Percentiles rank a stretch among this genome's conserved stretches.
phyloP scores from a whole-genome alignment of 2,113 vertebrate species.

The Odontesthes bonariensis region DNA sequence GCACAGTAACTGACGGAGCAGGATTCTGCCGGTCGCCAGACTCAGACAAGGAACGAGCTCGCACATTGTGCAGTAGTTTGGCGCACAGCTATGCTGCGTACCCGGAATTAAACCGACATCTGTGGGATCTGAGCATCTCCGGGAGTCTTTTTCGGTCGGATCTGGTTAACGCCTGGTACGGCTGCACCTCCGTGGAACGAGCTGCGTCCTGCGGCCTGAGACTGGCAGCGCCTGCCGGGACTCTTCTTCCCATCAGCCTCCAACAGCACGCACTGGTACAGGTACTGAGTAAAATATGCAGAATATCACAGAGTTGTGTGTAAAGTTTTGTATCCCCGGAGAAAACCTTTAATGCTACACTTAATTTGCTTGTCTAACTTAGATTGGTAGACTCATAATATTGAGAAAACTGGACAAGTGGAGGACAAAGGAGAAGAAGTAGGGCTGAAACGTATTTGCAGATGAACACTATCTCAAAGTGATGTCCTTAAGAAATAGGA shows the following conservation, averaged over 20 bases:
- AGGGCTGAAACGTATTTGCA: too few relatives aligned
- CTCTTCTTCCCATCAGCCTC: constrained; percentile 84
- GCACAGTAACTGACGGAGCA: constrained; percentile 76
- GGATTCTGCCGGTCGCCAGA: constrained; percentile 72
- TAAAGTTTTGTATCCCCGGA: too few relatives aligned
- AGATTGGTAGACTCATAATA: too few relatives aligned
- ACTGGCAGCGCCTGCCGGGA: constrained; percentile 80
- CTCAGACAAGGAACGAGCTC: constrained; percentile 78
- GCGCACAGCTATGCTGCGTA: constrained; percentile 83
- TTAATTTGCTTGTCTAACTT: too few relatives aligned
- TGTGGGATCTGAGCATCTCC: constrained; percentile 78
- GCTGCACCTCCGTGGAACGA: constrained; percentile 78
- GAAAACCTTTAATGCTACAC: too few relatives aligned
- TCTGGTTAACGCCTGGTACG: constrained; percentile 86
- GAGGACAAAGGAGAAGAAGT: too few relatives aligned
- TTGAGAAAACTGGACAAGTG: too few relatives aligned
- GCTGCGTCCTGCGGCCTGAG: constrained; percentile 79
- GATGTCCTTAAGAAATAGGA: too few relatives aligned
- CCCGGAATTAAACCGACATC: constrained; percentile 79
- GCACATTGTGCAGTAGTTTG: constrained; percentile 73
- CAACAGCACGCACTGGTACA: constrained; percentile 89
- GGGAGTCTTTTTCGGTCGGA: constrained; percentile 82
- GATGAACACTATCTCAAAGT: too few relatives aligned
- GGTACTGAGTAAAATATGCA: constrained; percentile 74
- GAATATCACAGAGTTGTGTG: too few relatives aligned